Percentiles rank a stretch among this genome's conserved stretches.
These are phyloP conservation scores for Malaclemys terrapin DNA, from an alignment of 2,113 vertebrate genomes.

Conservation along the genomic window DNA sequence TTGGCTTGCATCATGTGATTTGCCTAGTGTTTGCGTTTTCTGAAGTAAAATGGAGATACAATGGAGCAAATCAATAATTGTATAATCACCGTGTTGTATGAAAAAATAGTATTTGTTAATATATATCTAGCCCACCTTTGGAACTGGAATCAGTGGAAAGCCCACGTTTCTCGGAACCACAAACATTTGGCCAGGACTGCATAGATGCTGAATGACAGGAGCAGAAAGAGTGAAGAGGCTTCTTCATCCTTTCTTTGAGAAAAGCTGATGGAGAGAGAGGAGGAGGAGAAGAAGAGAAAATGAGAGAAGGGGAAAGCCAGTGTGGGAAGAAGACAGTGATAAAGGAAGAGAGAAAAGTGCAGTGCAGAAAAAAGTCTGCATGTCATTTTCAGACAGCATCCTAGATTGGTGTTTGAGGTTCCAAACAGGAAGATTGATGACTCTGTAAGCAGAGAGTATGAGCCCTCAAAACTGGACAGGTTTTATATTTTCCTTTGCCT, in stretches of 20 bases:
- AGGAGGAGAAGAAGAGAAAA: not conserved
- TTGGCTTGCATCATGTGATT: not conserved
- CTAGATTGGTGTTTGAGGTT: not conserved
- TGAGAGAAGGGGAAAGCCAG: not conserved
- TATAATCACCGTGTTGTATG: not conserved
- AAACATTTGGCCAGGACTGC: not conserved
- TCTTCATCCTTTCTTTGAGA: not conserved
- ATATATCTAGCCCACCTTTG: not conserved
- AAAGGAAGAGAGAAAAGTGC: not conserved
- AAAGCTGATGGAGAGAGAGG: not conserved
- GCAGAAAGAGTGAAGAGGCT: not conserved
- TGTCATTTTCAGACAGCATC: not conserved
- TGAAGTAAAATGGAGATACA: not conserved
- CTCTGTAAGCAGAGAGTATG: not conserved
- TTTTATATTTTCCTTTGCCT: not conserved
- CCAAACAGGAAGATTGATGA: not conserved
- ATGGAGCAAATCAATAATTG: not conserved
- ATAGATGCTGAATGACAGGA: not conserved
- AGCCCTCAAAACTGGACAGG: not conserved
- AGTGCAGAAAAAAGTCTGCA: accelerated
- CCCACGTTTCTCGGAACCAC: not conserved
- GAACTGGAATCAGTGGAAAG: not conserved
- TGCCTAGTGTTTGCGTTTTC: not conserved
- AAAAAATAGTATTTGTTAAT: not conserved
- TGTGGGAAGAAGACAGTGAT: not conserved